Evolutionary conservation across 2,797 vertebrate species (phyloP).

Genomic region (Molossus molossus): DNA sequence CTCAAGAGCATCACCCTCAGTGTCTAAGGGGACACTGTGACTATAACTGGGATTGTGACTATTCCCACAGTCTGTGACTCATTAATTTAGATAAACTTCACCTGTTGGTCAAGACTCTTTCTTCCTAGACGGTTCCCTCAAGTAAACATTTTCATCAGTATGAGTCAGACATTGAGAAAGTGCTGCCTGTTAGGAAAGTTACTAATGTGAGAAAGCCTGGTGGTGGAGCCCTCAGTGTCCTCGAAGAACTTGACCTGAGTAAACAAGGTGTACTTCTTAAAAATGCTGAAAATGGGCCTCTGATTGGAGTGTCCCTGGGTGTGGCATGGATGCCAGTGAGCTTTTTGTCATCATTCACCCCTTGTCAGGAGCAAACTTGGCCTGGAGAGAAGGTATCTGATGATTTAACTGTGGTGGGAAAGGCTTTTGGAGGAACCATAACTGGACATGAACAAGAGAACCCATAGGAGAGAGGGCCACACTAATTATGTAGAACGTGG

Average conservation of each 20-base stretch:
- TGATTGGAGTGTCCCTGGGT: not conserved
- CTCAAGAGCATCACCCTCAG: not conserved
- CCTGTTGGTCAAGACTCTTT: not conserved
- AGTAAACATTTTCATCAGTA: not conserved
- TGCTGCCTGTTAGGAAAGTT: not conserved
- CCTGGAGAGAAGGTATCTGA: not conserved
- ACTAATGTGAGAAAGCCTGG: not conserved
- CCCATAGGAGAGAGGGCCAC: not conserved
- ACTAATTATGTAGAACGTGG: not conserved
- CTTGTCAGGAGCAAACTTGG: not conserved
- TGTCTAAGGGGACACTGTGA: not conserved
- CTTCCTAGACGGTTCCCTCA: not conserved
- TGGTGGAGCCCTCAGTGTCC: not conserved
- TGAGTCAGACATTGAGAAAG: not conserved
- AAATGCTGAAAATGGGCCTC: not conserved
- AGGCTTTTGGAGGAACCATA: not conserved
- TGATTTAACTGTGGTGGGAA: not conserved
- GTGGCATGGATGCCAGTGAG: fast-evolving
- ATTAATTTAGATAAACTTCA: not conserved
- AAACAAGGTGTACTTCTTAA: not conserved
- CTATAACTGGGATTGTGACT: not conserved
- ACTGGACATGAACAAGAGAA: not conserved
- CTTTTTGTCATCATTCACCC: not conserved
- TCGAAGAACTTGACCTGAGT: fast-evolving
- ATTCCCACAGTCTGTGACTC: not conserved